Conservation (phyloP, 2,113 vertebrate genomes). For the Eonycteris spelaea region DNA sequence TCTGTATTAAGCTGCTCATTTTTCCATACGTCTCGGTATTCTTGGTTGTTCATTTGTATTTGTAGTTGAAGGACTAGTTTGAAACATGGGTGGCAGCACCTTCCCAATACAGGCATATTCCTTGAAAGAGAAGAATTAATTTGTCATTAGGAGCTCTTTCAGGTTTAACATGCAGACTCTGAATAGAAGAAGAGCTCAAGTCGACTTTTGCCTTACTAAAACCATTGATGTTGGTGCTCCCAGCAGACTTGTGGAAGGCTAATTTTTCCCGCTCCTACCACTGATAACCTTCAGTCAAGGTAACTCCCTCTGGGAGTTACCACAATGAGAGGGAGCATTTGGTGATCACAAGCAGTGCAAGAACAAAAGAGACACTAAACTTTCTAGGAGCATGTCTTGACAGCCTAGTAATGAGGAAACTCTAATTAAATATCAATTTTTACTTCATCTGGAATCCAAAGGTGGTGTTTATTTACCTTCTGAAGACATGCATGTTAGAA, state of each 20-base stretch:
- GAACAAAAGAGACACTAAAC: not conserved
- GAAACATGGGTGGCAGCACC: not conserved
- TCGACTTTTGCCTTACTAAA: not conserved
- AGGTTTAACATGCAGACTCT: not conserved
- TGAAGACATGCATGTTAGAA: not conserved
- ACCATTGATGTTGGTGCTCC: not conserved
- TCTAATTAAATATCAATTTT: not conserved
- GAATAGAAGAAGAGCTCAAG: not conserved
- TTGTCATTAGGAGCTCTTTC: not conserved
- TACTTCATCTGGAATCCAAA: not conserved
- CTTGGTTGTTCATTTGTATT: not conserved
- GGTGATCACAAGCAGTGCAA: not conserved
- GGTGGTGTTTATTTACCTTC: not conserved
- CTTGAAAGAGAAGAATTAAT: not conserved
- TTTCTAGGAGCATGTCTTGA: not conserved
- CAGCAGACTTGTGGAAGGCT: not conserved
- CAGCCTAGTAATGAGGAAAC: not conserved
- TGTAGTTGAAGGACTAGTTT: not conserved
- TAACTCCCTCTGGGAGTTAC: not conserved
- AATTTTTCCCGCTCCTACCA: not conserved
- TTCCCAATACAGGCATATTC: not conserved
- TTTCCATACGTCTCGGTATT: not conserved
- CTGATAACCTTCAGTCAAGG: not conserved
- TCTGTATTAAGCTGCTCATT: not conserved
- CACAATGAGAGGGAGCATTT: not conserved